Conservation (phyloP, 1,140 invertebrate species). For the Ceratitis capitata region DNA sequence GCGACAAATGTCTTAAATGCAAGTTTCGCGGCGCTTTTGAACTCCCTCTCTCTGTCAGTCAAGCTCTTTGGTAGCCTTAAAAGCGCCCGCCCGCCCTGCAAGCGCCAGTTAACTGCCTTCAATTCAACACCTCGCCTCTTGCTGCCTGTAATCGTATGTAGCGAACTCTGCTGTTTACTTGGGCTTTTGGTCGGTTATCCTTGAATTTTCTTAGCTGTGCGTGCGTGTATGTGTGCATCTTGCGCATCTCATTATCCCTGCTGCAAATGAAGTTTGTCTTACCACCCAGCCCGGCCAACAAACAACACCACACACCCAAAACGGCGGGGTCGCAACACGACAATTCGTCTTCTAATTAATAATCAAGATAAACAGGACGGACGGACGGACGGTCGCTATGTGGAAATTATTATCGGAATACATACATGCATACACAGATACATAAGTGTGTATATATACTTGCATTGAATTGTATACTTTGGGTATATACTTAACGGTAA, state of each 20-base stretch:
- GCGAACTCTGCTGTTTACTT: background rate
- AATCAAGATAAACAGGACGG: conserved; percentile 29
- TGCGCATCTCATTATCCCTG: background rate
- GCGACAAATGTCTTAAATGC: too few relatives aligned
- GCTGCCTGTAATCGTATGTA: background rate
- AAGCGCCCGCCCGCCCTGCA: background rate
- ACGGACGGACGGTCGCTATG: background rate
- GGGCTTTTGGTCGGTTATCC: background rate
- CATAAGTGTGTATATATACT: background rate
- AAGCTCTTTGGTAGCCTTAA: too few relatives aligned
- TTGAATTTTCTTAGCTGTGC: background rate
- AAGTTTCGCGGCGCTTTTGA: too few relatives aligned
- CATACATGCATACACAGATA: too few relatives aligned
- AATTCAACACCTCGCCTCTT: background rate
- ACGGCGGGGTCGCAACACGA: background rate
- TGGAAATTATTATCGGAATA: conserved; percentile 12
- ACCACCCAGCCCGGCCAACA: background rate
- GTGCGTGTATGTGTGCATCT: background rate
- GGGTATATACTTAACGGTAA: background rate
- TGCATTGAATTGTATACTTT: background rate
- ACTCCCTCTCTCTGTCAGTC: too few relatives aligned
- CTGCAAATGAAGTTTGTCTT: background rate
- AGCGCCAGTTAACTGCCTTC: too few relatives aligned
- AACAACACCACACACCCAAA: background rate
- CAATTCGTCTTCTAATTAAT: conserved; percentile 32